Base-by-base conservation (phyloP, 1,140 invertebrate species). In the Drosophila albomicans region DNA sequence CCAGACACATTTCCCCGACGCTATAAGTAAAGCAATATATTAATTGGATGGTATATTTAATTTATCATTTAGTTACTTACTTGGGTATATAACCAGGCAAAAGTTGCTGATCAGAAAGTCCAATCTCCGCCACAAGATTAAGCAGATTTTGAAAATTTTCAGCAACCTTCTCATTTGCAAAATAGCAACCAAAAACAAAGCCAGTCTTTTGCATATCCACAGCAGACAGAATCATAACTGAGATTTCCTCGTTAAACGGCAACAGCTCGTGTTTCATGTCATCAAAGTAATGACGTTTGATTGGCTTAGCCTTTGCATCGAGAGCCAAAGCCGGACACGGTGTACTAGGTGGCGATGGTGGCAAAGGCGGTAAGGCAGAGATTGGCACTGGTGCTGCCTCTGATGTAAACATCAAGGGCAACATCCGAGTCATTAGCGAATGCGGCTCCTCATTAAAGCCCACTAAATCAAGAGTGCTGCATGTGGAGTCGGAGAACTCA, bases 1-100 rank as follows among this genome's bases (percentile, higher is more conserved):
- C 30, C 45, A 75, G 4, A 16, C 85, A 89, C 30, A 84, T 1
- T 73, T 88, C 84, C 0, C 75, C 74, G 59, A 89, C 43, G 7
- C 84, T 88, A 20, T 2, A 38, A 41, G 3, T 25, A 16, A 0
- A 7, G 20, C 20, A 3, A 49, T 13, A 11, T 30, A 38, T 57
- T 48, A 6, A 16, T n/a, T 13, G 5, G 11, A 25, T 15, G 11
- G n/a, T 11, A 4, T 28, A 63, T 43, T 43, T n/a, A 32, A 46
- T 49, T 5, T 20, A 2, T 28, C 13, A 25, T 3, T 1, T 8
- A 1, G 8, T 49, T 13, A 28, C 41, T 57, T 77, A 88, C 84
- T 61, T 10, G 1, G 84, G 84, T 1, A 67, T 8, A 69, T 78
- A 88, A 20, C 51, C 48, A 8, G 25, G 8, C 2, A 15, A 20